Conservation (phyloP, 2,797 vertebrate genomes). For the Neosalanx taihuensis region DNA sequence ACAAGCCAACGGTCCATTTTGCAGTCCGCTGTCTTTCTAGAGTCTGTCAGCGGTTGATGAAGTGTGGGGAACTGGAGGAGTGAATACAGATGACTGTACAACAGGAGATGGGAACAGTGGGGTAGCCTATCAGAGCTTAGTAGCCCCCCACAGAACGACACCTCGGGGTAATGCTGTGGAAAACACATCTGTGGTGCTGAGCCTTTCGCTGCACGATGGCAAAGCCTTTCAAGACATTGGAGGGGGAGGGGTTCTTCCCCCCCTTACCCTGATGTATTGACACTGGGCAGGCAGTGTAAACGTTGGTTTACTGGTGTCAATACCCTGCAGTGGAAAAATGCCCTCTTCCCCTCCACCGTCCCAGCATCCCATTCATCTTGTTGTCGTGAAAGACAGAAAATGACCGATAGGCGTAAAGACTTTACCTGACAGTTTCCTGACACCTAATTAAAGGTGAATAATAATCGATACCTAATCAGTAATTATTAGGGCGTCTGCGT, state of each 20-base stretch:
- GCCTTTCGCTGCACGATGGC: constrained; percentile 23
- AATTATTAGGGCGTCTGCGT: constrained; percentile 40
- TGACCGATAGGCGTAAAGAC: constrained; percentile 8
- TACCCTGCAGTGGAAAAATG: not conserved
- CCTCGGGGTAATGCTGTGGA: constrained; percentile 32
- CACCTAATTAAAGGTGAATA: constrained; percentile 36
- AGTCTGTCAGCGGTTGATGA: constrained; percentile 35
- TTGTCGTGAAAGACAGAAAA: constrained; percentile 18
- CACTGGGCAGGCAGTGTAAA: constrained; percentile 26
- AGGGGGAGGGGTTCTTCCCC: constrained; percentile 6
- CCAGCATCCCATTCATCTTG: constrained; percentile 14
- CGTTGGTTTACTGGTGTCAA: constrained; percentile 6
- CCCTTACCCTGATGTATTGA: not conserved
- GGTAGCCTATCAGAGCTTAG: constrained; percentile 37
- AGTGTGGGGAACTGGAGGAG: constrained; percentile 54
- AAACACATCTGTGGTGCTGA: constrained; percentile 20
- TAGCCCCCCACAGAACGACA: constrained; percentile 41
- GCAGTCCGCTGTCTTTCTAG: constrained; percentile 7
- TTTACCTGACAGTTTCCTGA: constrained; percentile 7
- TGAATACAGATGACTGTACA: constrained; percentile 60
- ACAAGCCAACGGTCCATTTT: constrained; percentile 16
- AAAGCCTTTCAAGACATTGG: constrained; percentile 28
- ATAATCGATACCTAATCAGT: constrained; percentile 53
- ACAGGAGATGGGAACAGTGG: constrained; percentile 40
- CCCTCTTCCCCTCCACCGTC: constrained; percentile 30